A percentile compares a stretch with the other conserved stretches of the same genome.
Conservation (phyloP, 2,888 invertebrate species). For the Alentia gelatinosa region DNA sequence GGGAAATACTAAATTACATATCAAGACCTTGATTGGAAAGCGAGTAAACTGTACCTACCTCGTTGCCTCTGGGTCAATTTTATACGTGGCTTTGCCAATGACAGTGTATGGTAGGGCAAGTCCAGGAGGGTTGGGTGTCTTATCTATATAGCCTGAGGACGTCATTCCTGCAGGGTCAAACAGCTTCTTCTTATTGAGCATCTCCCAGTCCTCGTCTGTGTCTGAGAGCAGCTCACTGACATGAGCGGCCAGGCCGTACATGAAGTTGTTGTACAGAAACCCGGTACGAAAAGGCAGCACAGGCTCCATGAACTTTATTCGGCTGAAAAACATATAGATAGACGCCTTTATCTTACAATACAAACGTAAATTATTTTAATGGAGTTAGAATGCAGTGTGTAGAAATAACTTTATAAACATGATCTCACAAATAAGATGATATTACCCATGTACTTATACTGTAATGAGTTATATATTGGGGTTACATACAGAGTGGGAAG, state of each 20-base stretch:
- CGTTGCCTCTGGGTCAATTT: neutral
- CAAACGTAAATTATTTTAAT: too few relatives aligned
- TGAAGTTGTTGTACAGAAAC: constrained; percentile 78
- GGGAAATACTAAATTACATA: too few relatives aligned
- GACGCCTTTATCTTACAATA: too few relatives aligned
- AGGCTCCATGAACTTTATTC: constrained; percentile 72
- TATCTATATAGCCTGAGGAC: constrained; percentile 43
- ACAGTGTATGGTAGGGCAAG: constrained; percentile 15
- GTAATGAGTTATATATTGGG: too few relatives aligned
- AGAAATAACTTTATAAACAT: too few relatives aligned
- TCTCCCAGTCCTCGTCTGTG: constrained; percentile 71
- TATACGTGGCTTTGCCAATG: neutral
- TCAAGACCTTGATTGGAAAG: too few relatives aligned
- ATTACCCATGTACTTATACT: too few relatives aligned
- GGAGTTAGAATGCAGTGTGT: too few relatives aligned
- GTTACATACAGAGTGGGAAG: too few relatives aligned
- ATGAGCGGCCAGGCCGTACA: constrained; percentile 78
- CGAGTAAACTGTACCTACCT: too few relatives aligned
- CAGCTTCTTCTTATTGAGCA: constrained; percentile 64
- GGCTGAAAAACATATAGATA: too few relatives aligned
- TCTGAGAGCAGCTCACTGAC: constrained; percentile 72
- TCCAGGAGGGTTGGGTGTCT: neutral
- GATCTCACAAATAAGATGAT: too few relatives aligned
- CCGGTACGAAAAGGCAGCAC: constrained; percentile 71
- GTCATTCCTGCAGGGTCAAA: neutral